Evolutionary conservation across 37 sponge, comb jelly and placozoan genomes (phyloP).

Genomic region (Cliona cf. orientalis): DNA sequence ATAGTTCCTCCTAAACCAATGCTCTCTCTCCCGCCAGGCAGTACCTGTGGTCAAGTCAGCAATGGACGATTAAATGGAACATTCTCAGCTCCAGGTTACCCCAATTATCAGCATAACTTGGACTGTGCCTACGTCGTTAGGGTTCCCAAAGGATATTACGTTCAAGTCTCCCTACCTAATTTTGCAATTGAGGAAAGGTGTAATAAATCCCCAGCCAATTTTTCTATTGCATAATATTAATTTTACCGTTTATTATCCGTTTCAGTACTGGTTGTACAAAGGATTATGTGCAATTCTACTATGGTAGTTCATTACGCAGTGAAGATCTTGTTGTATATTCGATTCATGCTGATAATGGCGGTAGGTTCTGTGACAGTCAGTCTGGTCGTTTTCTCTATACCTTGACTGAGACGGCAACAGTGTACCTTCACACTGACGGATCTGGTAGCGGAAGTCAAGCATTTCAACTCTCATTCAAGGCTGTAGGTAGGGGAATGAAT

Average conservation of each 20-base stretch:
- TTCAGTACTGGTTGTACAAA: conserved; percentile 6
- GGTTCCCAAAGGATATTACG: conserved; percentile 40
- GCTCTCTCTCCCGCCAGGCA: conserved; percentile 19
- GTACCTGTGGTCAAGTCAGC: conserved; percentile 35
- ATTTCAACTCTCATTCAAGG: too few relatives aligned
- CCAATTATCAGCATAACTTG: conserved; percentile 9
- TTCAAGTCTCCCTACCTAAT: conserved; percentile 12
- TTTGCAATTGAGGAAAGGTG: conserved; percentile 9
- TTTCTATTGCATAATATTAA: background rate
- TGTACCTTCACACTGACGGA: conserved; percentile 8
- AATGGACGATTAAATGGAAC: background rate
- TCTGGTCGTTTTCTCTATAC: background rate
- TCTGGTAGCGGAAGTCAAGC: too few relatives aligned
- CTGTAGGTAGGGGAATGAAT: too few relatives aligned
- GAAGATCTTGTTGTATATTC: background rate
- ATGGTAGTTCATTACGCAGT: background rate
- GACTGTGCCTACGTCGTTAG: conserved; percentile 45
- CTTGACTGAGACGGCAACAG: background rate
- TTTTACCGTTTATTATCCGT: background rate
- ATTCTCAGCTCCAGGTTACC: conserved; percentile 40
- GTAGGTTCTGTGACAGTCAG: background rate
- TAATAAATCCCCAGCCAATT: too few relatives aligned
- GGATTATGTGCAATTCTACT: background rate
- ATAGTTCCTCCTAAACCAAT: background rate
- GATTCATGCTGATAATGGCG: background rate